Evolutionary conservation across 2,888 invertebrate genomes (phyloP), one percentile per base, ranked within the genome.

Genomic region (Drosophila seclusa): DNA sequence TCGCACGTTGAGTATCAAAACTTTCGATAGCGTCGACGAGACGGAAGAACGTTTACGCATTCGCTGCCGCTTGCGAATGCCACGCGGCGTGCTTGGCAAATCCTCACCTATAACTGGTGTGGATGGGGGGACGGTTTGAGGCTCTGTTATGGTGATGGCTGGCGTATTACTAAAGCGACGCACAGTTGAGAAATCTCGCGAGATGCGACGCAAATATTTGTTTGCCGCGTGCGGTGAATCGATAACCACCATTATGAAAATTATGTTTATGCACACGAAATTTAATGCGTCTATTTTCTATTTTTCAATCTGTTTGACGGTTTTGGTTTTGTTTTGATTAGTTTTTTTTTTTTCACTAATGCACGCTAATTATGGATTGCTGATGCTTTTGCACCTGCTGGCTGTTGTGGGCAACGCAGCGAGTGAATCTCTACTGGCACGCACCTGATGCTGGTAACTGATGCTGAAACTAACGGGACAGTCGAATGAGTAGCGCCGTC

Each of bases 1-100:
- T 54, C 91, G 91, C 58, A 92, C 93, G 79, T 92, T 93, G 62
- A 93, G 89, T 80, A 93, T 91, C 65, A 93, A 88, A 73, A 92
- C 91, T 89, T 92, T 92, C 18, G 92, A 91, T 24, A 93, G 80
- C n/a, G 92, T 92, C 73, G 92, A 92, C 36, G 92, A 92, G 63
- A 91, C 87, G 5, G 93, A 92, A 32, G 92, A 92, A 64, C 92
- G 91, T 73, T 93, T 92, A 21, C 92, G 91, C 69, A 85, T 76
- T 67, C 83, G 83, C 40, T 80, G 75, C 4, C 90, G 82, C 55
- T 81, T 82, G 5, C 87, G 89, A 16, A 91, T 83, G 67, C 92
- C 91, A 21, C 82, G 87, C 64, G 85, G 73, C 32, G 91, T 82
- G 2, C 27, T 63, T 34, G 70, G 75, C 52, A 78, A 48, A 16